These are phyloP conservation scores for Saguinus oedipus DNA, from an alignment of 2,797 vertebrate genomes.

Conservation along the genomic window DNA sequence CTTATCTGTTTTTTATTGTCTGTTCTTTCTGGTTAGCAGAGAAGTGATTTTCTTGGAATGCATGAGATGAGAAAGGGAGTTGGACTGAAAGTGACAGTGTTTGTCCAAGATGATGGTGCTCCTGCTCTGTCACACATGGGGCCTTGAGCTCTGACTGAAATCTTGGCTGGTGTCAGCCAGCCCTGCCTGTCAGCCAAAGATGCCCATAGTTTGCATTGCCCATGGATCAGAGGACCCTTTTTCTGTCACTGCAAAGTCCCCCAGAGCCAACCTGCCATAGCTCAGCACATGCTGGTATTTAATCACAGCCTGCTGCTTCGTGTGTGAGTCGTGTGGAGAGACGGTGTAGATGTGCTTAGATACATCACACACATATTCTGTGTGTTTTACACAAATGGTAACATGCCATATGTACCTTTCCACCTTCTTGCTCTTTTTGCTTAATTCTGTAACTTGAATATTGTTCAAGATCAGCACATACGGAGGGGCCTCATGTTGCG, in stretches of 20 bases:
- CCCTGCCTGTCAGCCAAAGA: not conserved
- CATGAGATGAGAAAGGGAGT: not conserved
- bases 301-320: not conserved
- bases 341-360: fast-evolving
- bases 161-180: not conserved
- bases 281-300: not conserved
- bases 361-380: fast-evolving
- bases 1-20: not conserved
- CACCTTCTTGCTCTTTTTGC: not conserved
- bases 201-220: no score
- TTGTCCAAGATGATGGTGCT: not conserved
- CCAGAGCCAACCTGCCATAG: fast-evolving
- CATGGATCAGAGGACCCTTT: not conserved
- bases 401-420: no score
- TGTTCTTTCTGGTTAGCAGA: not conserved
- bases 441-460: not conserved
- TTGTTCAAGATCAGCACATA: not conserved
- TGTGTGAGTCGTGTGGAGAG: not conserved
- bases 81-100: not conserved
- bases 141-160: not conserved
- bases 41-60: not conserved
- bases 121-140: not conserved
- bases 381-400: not conserved
- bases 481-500: not conserved
- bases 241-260: no score